Base-by-base conservation (phyloP, 92 coral and sea anemone genomes). In the Pocillopora grandis region DNA sequence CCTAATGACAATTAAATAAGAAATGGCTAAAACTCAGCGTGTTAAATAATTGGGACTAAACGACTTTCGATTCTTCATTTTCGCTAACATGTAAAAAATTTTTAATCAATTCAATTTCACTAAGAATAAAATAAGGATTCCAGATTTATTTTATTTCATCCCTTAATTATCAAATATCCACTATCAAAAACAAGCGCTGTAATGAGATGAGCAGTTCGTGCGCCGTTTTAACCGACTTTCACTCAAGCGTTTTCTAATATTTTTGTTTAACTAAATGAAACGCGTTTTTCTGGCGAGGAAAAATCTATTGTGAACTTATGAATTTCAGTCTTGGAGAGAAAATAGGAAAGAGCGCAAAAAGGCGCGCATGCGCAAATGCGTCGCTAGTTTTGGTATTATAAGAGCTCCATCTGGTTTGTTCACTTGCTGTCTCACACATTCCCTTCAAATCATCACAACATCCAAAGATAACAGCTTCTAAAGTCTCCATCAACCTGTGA, bases 311-410 rank as follows among this genome's bases (percentile, higher is more conserved):
- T 42, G 52, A 42, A 42, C 52, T 3, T 42, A 42, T 42, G 52
- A 42, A 7, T 42, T 42, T 3, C 8, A 42, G 52, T 42, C 52
- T 2, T 42, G 52, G 8, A 7, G 52, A 42, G 8, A 42, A 42
- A 42, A 42, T 33, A 17, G 48, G 12, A 7, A 48, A 31, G n/a
- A 35, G 18, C 31, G 56, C 77, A 2, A 16, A 20, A 58, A 36
- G 70, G 31, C 67, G 80, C 86, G 86, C 86, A 83, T 83, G 86
- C 86, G 86, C 72, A 75, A 55, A 83, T 16, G 73, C 79, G 57
- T 72, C 86, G 86, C 80, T 74, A 73, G 73, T 73, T 83, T 83
- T 83, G 61, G 86, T 71, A 73, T 73, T 48, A 73, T 73, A 52
- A 36, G 79, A 16, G 78, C 48, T 74, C 49, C 79, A 52, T 72